phyloP scores from a whole-genome alignment of 2,113 vertebrate species.

The Lasiurus cinereus region DNA sequence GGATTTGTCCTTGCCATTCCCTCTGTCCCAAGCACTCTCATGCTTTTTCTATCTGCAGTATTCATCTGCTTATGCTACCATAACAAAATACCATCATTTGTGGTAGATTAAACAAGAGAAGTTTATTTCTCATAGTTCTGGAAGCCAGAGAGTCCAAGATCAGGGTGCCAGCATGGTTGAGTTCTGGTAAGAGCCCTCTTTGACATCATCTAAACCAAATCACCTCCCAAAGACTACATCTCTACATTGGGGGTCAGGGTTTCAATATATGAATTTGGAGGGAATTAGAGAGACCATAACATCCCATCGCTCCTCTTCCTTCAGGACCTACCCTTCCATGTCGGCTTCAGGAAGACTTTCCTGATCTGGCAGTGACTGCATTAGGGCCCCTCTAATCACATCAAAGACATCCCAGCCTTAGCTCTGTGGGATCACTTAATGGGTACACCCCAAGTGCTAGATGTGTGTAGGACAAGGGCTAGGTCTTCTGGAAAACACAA shows the following conservation, averaged over 20 bases:
- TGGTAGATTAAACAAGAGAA: not conserved
- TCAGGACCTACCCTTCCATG: not conserved
- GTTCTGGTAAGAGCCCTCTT: not conserved
- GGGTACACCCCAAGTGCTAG: not conserved
- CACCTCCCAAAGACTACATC: not conserved
- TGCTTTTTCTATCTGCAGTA: not conserved
- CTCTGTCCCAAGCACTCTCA: not conserved
- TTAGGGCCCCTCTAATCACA: not conserved
- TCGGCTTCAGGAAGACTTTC: not conserved
- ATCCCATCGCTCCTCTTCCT: not conserved
- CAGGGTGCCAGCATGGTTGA: not conserved
- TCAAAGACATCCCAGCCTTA: not conserved
- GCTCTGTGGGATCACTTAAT: not conserved
- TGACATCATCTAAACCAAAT: not conserved
- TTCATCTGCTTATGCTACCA: not conserved
- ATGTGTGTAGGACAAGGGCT: not conserved
- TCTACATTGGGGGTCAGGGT: not conserved
- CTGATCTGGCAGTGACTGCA: not conserved
- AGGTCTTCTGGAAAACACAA: not conserved
- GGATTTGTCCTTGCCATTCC: not conserved
- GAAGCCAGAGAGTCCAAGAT: not conserved
- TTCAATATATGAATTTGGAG: not conserved
- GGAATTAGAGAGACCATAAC: not conserved
- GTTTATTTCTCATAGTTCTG: not conserved
- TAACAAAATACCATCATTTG: not conserved